These are phyloP conservation scores for Apis cerana DNA, from an alignment of 1,140 invertebrate species.

Conservation along the genomic window DNA sequence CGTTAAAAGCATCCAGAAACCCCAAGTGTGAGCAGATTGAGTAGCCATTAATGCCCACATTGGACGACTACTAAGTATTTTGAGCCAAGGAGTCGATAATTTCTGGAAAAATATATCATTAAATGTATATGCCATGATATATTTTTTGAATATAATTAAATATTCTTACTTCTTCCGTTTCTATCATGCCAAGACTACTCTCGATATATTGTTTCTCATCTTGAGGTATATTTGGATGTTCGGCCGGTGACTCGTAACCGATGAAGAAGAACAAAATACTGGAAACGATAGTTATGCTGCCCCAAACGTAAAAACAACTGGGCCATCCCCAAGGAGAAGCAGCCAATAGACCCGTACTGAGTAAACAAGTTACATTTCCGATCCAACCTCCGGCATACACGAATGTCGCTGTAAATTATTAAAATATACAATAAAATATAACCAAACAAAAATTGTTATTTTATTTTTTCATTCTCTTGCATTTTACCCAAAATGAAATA, in stretches of 20 bases:
- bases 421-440: background rate
- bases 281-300: conserved; percentile 75
- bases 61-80: conserved; percentile 88
- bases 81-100: conserved; percentile 87
- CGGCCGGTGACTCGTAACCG: conserved; percentile 81
- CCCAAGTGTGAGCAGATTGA: conserved; percentile 95
- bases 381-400: conserved; percentile 82
- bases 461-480: no score
- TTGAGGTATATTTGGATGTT: conserved; percentile 72
- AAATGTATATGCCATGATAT: no score
- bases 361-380: conserved; percentile 85
- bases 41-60: conserved; percentile 91
- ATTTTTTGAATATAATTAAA: background rate
- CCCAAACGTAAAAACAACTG: conserved; percentile 84
- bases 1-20: conserved; percentile 95
- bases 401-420: conserved; percentile 66
- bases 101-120: conserved; percentile 68
- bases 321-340: conserved; percentile 84
- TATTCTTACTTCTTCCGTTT: conserved; percentile 75
- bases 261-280: conserved; percentile 74
- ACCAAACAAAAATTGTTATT: no score
- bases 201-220: conserved; percentile 81
- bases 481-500: no score
- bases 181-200: conserved; percentile 78
- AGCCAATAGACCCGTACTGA: conserved; percentile 83